A percentile compares a stretch with the other conserved stretches of the same genome.
Evolutionary conservation across 92 coral and sea anemone species (phyloP).

Genomic region (Zoanthus solanderi): DNA sequence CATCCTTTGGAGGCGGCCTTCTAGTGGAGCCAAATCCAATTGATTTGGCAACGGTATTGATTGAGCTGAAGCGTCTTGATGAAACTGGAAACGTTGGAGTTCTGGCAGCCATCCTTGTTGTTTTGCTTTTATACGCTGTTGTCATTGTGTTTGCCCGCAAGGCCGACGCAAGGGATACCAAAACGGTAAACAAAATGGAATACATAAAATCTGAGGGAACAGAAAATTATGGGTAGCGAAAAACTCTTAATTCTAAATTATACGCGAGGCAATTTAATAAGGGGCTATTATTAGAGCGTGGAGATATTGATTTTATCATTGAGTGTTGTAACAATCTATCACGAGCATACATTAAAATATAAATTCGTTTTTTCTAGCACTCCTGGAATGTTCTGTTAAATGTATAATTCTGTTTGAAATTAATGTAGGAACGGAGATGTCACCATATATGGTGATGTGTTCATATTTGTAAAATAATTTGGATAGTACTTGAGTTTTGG

Average conservation of each 20-base stretch:
- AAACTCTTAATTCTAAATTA: background rate
- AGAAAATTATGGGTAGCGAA: background rate
- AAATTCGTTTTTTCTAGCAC: no score
- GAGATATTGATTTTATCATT: no score
- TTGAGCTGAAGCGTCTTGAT: constrained; percentile 66
- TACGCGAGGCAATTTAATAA: no score
- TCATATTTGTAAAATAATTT: no score
- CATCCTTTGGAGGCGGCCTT: constrained; percentile 89
- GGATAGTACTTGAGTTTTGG: no score
- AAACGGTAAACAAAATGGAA: constrained; percentile 51
- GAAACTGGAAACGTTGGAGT: constrained; percentile 84
- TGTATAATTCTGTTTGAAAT: no score
- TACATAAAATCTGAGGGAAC: background rate
- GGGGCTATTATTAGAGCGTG: no score
- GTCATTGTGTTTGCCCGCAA: constrained; percentile 75
- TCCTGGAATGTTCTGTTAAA: no score
- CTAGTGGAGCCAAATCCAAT: constrained; percentile 81
- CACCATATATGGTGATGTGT: no score
- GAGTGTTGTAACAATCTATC: no score
- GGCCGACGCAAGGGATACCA: constrained; percentile 70
- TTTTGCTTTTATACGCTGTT: constrained; percentile 65
- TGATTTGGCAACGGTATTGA: constrained; percentile 77
- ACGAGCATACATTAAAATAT: no score
- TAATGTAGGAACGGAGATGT: no score
- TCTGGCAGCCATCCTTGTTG: constrained; percentile 60